Conservation (phyloP, 2,888 invertebrate species). For the Drosophila helvetica region DNA sequence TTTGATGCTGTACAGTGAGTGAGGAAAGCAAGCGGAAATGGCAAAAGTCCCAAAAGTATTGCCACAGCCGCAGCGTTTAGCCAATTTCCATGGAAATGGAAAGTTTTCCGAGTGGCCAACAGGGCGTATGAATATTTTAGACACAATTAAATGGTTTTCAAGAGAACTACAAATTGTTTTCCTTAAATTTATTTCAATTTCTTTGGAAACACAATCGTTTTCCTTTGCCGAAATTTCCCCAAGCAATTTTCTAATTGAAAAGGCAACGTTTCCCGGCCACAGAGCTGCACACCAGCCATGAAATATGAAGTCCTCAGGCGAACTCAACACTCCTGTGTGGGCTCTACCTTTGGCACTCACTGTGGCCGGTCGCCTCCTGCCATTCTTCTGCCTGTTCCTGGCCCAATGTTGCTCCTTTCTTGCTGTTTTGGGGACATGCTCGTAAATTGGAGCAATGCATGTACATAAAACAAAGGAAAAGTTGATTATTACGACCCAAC, state of each 20-base stretch:
- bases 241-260: slow-evolving; percentile 20
- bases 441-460: slow-evolving; percentile 66
- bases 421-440: slow-evolving; percentile 41
- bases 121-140: background rate
- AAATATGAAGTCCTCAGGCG: slow-evolving; percentile 37
- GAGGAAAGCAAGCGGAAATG: background rate
- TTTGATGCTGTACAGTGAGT: slow-evolving; percentile 18
- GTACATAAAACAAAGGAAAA: slow-evolving; percentile 55
- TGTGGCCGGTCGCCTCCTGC: slow-evolving; percentile 36
- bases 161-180: slow-evolving; percentile 1
- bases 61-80: too few species aligned
- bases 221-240: slow-evolving; percentile 12
- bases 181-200: background rate
- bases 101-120: background rate
- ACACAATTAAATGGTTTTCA: background rate
- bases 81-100: background rate
- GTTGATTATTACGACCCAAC: slow-evolving; percentile 61
- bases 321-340: slow-evolving; percentile 5
- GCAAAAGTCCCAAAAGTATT: background rate
- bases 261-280: slow-evolving; percentile 11
- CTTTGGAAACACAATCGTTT: slow-evolving; percentile 13
- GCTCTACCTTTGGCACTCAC: slow-evolving; percentile 38
- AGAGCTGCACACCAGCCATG: slow-evolving; percentile 9
- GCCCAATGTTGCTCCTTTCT: background rate
- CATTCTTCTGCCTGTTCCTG: too few species aligned